phyloP scores from a whole-genome alignment of 2,888 invertebrate species.

The Dicranocentrus wangi region DNA sequence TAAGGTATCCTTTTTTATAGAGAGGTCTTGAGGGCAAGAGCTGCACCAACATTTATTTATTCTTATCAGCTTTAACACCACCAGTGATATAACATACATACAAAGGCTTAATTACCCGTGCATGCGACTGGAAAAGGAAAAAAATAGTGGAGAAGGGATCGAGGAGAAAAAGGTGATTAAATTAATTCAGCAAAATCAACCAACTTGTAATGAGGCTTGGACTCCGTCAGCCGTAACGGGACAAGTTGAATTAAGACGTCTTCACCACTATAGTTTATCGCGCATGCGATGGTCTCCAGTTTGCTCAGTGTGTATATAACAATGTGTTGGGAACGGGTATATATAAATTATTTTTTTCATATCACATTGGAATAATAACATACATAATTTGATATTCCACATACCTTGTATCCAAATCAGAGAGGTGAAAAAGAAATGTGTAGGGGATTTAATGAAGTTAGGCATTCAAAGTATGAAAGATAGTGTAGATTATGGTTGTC shows the following conservation, averaged over 20 bases:
- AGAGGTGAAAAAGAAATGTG: not conserved
- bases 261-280: not conserved
- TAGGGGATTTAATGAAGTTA: conserved; percentile 10
- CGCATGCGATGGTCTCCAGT: no score
- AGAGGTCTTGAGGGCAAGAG: no score
- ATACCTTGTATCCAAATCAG: not conserved
- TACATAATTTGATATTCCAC: no score
- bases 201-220: conserved; percentile 59
- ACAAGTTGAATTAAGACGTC: conserved; percentile 55
- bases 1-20: no score
- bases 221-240: conserved; percentile 56
- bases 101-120: conserved; percentile 50
- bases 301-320: no score
- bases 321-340: no score
- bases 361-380: no score
- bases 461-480: conserved; percentile 11
- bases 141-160: conserved; percentile 24
- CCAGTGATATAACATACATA: conserved; percentile 20
- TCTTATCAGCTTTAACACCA: conserved; percentile 41
- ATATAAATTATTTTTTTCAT: no score
- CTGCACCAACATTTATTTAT: conserved; percentile 17
- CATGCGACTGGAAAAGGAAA: conserved; percentile 52
- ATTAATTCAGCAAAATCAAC: conserved; percentile 62
- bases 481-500: conserved; percentile 31
- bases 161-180: conserved; percentile 45